phyloP scores from a whole-genome alignment of 1,140 invertebrate genomes.

The Drosophila pallidifrons region DNA sequence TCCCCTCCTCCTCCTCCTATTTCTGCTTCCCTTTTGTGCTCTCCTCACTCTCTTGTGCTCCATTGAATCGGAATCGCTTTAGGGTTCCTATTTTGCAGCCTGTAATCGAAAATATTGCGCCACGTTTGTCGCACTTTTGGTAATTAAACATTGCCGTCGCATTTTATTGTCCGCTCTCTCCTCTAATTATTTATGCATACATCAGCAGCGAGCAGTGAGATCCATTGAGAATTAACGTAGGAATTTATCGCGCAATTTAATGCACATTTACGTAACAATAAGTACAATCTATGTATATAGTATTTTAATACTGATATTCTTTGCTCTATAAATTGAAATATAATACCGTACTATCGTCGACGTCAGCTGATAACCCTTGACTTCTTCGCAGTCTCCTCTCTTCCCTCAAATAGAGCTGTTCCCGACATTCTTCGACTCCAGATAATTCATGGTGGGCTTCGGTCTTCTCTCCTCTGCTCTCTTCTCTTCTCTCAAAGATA shows the following conservation, averaged over 20 bases:
- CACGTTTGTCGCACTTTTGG: conserved; percentile 58
- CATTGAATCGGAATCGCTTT: conserved; percentile 55
- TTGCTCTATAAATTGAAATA: conserved; percentile 57
- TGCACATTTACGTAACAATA: conserved; percentile 54
- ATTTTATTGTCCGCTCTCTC: conserved; percentile 65
- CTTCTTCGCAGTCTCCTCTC: not conserved
- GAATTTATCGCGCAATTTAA: conserved; percentile 77
- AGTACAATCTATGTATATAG: conserved; percentile 24
- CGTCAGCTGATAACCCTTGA: conserved; percentile 47
- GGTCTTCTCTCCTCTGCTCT: conserved; percentile 3
- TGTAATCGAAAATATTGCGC: conserved; percentile 69
- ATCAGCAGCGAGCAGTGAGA: conserved; percentile 32
- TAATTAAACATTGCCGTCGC: conserved; percentile 74
- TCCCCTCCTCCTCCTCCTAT: not conserved
- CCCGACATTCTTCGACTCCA: not conserved
- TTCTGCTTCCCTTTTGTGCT: not conserved
- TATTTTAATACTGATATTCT: conserved; percentile 18
- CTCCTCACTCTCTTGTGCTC: not conserved
- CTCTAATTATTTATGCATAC: conserved; percentile 75
- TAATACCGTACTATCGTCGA: conserved; percentile 24
- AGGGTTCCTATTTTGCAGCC: conserved; percentile 14
- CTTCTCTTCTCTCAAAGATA: conserved; percentile 3
- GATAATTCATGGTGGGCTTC: conserved; percentile 42
- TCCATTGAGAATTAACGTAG: conserved; percentile 9
- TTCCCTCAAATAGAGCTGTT: conserved; percentile 9